These are phyloP conservation scores for Adelges cooleyi DNA, from an alignment of 1,140 invertebrate species.

Conservation along the genomic window DNA sequence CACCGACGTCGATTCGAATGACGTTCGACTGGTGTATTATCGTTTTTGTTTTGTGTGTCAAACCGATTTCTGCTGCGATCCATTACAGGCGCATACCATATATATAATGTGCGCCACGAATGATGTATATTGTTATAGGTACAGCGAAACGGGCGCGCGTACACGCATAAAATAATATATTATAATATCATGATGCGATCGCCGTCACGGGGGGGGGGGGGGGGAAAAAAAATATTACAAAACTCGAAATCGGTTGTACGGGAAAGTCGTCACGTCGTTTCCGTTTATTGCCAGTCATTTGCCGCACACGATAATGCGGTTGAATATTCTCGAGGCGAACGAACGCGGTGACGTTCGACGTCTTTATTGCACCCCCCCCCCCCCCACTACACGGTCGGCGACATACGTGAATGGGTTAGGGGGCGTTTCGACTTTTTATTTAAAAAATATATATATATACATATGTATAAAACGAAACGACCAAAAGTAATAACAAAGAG, in stretches of 20 bases:
- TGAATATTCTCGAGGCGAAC: slow-evolving; percentile 3
- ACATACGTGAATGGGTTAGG: too few species aligned
- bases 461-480: neutral
- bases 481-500: slow-evolving; percentile 12
- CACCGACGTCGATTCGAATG: too few species aligned
- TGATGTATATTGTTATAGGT: too few species aligned
- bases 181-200: neutral
- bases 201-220: neutral
- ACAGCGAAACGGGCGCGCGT: neutral
- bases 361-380: slow-evolving; percentile 4
- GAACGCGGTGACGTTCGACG: slow-evolving; percentile 4
- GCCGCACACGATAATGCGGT: slow-evolving; percentile 17
- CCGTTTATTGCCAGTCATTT: slow-evolving; percentile 28
- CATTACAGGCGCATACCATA: too few species aligned
- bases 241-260: slow-evolving; percentile 17
- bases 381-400: neutral
- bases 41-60: too few species aligned
- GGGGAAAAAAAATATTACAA: neutral
- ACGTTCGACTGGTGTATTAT: too few species aligned
- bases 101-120: too few species aligned
- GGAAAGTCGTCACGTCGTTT: slow-evolving; percentile 27
- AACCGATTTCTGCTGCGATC: too few species aligned
- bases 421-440: slow-evolving; percentile 10
- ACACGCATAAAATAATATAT: neutral
- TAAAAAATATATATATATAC: neutral